Conservation (phyloP, 2,113 vertebrate species). For the Cyprinodon brontotheroides region DNA sequence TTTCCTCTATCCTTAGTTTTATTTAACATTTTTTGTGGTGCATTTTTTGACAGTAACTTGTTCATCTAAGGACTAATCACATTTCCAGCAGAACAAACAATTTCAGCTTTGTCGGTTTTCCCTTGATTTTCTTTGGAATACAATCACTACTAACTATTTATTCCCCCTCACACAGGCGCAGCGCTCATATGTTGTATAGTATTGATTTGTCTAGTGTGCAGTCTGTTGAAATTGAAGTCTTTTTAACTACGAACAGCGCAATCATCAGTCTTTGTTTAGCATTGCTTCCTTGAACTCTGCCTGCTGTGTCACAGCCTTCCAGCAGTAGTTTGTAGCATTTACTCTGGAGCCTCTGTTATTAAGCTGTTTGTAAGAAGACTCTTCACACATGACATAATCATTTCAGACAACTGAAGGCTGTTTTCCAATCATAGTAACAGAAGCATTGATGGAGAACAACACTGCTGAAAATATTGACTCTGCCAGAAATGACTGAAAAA, state of each 20-base stretch:
- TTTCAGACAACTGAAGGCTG: constrained; percentile 7
- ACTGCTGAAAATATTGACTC: constrained; percentile 20
- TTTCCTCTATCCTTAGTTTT: background rate
- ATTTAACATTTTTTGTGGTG: background rate
- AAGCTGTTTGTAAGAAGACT: constrained; percentile 4
- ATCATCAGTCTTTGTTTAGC: constrained; percentile 9
- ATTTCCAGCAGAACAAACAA: background rate
- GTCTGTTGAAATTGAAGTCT: constrained; percentile 6
- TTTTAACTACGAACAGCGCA: background rate
- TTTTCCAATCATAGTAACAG: constrained; percentile 23
- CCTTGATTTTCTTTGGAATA: background rate
- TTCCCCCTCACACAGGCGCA: background rate
- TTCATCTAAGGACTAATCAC: background rate
- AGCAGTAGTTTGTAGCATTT: constrained; percentile 3
- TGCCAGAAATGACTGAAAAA: constrained; percentile 17
- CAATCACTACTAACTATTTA: background rate
- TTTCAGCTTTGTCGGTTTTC: too few species aligned
- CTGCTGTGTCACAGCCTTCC: constrained; percentile 2
- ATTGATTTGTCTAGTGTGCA: background rate
- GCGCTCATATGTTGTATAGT: background rate
- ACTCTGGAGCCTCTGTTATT: background rate
- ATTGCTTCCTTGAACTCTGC: background rate
- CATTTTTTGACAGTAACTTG: background rate
- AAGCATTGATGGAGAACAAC: constrained; percentile 5
- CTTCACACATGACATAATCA: constrained; percentile 10